Evolutionary conservation across 2,113 vertebrate species (phyloP).

Genomic region (Eulemur rufifrons): DNA sequence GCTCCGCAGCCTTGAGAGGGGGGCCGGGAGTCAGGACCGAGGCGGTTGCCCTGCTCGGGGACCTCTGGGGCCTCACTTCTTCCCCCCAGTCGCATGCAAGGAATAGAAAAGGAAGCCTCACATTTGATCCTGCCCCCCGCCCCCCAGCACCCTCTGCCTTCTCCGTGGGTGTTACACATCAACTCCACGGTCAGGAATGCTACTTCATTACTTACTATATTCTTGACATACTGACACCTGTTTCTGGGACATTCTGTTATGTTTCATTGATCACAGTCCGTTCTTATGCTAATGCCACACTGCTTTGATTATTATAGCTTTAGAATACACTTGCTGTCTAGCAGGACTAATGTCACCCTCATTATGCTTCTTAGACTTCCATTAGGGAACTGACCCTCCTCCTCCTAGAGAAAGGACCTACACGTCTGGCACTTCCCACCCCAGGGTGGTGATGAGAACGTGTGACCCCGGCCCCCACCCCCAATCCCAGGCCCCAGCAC

Average conservation of each 20-base stretch:
- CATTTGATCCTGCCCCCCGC: accelerated
- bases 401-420: neutral
- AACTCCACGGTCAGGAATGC: neutral
- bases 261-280: neutral
- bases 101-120: neutral
- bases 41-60: neutral
- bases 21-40: neutral
- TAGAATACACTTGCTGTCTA: neutral
- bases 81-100: neutral
- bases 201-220: neutral
- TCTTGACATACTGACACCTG: neutral
- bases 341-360: neutral
- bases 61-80: neutral
- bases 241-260: neutral
- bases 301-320: neutral
- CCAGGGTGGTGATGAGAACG: neutral
- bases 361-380: neutral
- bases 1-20: conserved; percentile 90
- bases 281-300: neutral
- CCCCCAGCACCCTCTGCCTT: neutral
- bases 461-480: neutral
- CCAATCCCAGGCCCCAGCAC: conserved; percentile 74
- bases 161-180: neutral
- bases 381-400: neutral
- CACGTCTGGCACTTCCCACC: neutral